phyloP scores from a whole-genome alignment of 2,888 invertebrate species.

The Bursaphelenchus okinawaensis region DNA sequence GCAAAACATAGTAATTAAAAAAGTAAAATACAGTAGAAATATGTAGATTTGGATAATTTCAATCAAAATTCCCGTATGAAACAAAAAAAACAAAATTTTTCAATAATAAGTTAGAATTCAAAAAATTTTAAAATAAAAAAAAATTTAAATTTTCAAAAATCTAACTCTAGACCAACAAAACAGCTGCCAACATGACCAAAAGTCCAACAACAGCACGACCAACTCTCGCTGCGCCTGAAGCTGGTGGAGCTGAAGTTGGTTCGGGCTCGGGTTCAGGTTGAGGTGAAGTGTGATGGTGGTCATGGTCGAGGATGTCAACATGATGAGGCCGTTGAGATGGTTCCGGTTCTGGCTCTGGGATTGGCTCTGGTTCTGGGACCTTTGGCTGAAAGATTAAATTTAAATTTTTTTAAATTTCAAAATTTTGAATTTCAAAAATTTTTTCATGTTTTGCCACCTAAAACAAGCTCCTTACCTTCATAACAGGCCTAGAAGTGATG shows the following conservation, averaged over 20 bases:
- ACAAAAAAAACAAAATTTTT: not conserved
- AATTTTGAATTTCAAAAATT: no score
- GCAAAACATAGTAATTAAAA: no score
- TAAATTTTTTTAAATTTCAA: no score
- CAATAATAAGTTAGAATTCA: not conserved
- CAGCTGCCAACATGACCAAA: not conserved
- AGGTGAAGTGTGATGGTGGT: conserved; percentile 1
- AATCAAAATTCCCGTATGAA: not conserved
- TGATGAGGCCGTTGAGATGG: conserved; percentile 4
- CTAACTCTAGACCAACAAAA: not conserved
- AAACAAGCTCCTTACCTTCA: not conserved
- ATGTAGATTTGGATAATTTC: not conserved
- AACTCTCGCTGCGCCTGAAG: not conserved
- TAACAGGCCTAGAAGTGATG: not conserved
- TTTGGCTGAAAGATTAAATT: not conserved
- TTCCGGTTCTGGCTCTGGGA: conserved; percentile 12
- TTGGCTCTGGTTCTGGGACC: conserved; percentile 4
- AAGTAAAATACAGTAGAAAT: not conserved
- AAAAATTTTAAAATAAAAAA: not conserved
- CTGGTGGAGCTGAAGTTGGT: not conserved
- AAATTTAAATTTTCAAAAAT: not conserved
- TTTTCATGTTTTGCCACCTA: not conserved
- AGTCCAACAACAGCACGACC: not conserved
- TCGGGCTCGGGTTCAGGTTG: conserved; percentile 1
- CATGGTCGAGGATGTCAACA: not conserved